Conservation (phyloP, 2,113 vertebrate genomes). For the Castor canadensis region DNA sequence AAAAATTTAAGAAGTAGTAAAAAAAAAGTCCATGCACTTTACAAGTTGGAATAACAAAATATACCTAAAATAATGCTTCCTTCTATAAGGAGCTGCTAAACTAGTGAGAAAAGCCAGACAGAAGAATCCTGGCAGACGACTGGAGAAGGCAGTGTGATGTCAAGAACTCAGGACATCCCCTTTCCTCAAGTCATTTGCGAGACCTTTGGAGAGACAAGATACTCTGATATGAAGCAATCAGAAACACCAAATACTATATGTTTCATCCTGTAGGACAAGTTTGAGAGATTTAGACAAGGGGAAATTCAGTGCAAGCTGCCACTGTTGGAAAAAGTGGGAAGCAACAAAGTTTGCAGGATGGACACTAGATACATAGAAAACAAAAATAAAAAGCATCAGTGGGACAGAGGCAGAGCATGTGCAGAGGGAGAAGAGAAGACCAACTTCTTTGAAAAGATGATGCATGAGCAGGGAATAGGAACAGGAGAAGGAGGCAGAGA, state of each 20-base stretch:
- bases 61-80: not conserved
- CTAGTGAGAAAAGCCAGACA: not conserved
- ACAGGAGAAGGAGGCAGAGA: not conserved
- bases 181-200: not conserved
- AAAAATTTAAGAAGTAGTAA: not conserved
- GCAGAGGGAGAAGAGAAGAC: not conserved
- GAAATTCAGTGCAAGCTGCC: not conserved
- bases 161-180: not conserved
- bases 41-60: not conserved
- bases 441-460: not conserved
- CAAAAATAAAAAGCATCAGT: not conserved
- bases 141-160: not conserved
- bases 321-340: not conserved
- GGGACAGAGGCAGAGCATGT: not conserved
- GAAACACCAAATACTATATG: not conserved
- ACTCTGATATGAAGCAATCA: not conserved
- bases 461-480: rapidly evolving
- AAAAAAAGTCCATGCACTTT: not conserved
- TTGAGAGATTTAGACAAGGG: not conserved
- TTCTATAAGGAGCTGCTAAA: not conserved
- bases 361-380: not conserved
- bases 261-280: too few species aligned
- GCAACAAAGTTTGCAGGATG: not conserved
- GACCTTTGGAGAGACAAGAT: not conserved
- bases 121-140: not conserved